These are phyloP conservation scores for Gobiocypris rarus DNA, from an alignment of 2,113 vertebrate genomes.

Conservation along the genomic window DNA sequence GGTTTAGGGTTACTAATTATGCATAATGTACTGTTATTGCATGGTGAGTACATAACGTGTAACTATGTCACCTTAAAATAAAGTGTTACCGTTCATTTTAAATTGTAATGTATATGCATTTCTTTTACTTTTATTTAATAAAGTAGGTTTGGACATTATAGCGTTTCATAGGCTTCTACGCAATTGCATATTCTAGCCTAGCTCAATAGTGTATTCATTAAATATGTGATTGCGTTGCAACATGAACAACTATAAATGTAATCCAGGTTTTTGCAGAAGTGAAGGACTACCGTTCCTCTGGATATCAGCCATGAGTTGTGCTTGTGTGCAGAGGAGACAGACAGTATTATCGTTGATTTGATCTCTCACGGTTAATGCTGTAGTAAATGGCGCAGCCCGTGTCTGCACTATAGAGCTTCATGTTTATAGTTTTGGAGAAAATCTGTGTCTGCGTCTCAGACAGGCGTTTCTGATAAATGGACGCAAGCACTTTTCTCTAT, in stretches of 20 bases:
- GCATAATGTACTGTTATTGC: too few relatives aligned
- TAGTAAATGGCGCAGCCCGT: conserved; percentile 87
- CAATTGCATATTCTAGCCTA: not conserved
- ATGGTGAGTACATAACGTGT: too few relatives aligned
- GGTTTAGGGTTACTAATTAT: too few relatives aligned
- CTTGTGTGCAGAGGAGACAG: conserved; percentile 94
- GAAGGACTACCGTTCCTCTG: not conserved
- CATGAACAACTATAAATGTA: not conserved
- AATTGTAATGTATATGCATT: too few relatives aligned
- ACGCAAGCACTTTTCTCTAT: conserved; percentile 88
- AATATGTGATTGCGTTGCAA: not conserved
- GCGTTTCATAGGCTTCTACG: too few relatives aligned
- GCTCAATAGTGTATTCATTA: not conserved
- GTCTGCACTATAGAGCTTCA: conserved; percentile 79
- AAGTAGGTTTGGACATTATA: too few relatives aligned
- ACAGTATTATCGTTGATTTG: conserved; percentile 96
- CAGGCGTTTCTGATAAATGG: conserved; percentile 91
- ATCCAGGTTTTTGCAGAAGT: not conserved
- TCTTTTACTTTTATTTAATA: too few relatives aligned
- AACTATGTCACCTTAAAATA: too few relatives aligned
- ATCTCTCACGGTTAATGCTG: conserved; percentile 93
- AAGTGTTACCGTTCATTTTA: too few relatives aligned
- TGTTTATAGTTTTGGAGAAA: conserved; percentile 98
- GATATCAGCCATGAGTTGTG: conserved; percentile 80
- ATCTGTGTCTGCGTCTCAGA: conserved; percentile 83